A percentile compares a stretch with the other conserved stretches of the same genome.
phyloP scores from a whole-genome alignment of 2,797 vertebrate genomes.

The Diplodus sargus region DNA sequence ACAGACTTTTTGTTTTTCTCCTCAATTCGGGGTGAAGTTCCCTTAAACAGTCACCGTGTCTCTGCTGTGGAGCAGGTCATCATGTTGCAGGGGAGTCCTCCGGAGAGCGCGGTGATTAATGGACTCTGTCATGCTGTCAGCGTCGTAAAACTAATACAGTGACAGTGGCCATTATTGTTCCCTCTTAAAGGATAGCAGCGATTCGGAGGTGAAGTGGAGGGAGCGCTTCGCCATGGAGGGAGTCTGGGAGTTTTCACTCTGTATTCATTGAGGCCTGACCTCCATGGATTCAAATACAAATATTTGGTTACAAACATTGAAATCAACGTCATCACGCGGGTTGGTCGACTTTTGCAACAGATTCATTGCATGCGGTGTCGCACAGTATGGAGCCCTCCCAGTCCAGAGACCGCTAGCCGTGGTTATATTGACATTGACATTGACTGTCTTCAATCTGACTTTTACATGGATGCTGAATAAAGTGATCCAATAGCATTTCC shows the following conservation, averaged over 20 bases:
- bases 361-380: conserved; percentile 1
- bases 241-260: not conserved
- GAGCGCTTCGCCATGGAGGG: not conserved
- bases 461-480: too few species aligned
- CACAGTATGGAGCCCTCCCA: conserved; percentile 1
- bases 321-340: not conserved
- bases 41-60: conserved; percentile 42
- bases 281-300: not conserved
- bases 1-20: conserved; percentile 25
- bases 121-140: conserved; percentile 73
- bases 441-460: too few species aligned
- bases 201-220: conserved; percentile 54
- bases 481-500: too few species aligned
- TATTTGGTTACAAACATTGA: conserved; percentile 1
- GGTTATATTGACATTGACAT: not conserved
- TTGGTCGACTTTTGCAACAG: not conserved
- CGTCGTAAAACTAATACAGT: conserved; percentile 74
- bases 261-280: not conserved
- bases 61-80: conserved; percentile 48
- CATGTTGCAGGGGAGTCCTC: conserved; percentile 59
- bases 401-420: conserved; percentile 16
- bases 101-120: conserved; percentile 76
- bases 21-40: conserved; percentile 31
- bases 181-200: conserved; percentile 56
- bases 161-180: conserved; percentile 73